Conservation (phyloP, 2,797 vertebrate genomes). For the Limnodromus scolopaceus region DNA sequence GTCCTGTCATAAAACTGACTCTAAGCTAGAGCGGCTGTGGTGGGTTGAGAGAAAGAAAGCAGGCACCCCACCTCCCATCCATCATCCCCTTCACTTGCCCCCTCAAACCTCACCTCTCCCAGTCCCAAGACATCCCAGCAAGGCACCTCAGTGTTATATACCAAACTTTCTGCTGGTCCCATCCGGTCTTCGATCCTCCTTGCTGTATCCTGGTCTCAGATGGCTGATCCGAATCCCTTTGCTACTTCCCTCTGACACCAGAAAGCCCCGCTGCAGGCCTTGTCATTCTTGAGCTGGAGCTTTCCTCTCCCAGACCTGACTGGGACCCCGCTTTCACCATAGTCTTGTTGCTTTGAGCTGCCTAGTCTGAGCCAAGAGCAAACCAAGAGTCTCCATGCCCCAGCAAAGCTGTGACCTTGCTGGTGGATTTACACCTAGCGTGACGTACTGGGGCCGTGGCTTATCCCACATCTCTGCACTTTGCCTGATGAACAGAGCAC, state of each 20-base stretch:
- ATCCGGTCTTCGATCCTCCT: not conserved
- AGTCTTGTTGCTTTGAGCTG: not conserved
- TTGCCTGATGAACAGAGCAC: not conserved
- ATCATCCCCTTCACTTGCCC: slow-evolving; percentile 46
- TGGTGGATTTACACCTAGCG: not conserved
- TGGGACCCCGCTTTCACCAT: not conserved
- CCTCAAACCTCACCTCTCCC: slow-evolving; percentile 47
- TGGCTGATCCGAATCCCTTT: not conserved
- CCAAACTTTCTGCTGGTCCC: not conserved
- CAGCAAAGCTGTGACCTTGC: not conserved
- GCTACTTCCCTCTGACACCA: not conserved
- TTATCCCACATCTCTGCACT: not conserved
- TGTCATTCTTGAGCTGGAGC: not conserved
- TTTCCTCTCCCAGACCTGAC: not conserved
- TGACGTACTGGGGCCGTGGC: fast-evolving
- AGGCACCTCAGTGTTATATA: not conserved
- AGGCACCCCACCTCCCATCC: not conserved
- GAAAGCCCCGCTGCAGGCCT: not conserved
- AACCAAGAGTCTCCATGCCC: fast-evolving
- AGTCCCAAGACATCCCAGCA: not conserved
- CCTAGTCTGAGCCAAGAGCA: not conserved
- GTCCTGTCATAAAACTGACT: slow-evolving; percentile 41
- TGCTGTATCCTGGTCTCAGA: not conserved
- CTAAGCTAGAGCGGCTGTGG: not conserved
- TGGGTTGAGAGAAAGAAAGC: not conserved